Evolutionary conservation across 1,140 invertebrate genomes (phyloP).

Genomic region (Drosophila leontia): DNA sequence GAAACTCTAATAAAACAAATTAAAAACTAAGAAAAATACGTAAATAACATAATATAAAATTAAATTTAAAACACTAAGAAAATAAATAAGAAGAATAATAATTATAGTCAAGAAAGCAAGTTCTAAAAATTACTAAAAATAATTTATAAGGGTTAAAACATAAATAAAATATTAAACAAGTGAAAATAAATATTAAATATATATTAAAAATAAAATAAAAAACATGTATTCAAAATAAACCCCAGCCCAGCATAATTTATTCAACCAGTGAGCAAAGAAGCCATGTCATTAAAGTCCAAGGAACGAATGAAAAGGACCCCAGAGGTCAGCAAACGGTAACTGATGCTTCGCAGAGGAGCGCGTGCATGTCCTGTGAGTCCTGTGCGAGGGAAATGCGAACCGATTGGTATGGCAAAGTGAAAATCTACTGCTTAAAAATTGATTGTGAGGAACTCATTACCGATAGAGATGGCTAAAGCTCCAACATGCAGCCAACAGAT

Average conservation of each 20-base stretch:
- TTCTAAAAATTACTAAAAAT: not conserved
- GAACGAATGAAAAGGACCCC: slow-evolving; percentile 6
- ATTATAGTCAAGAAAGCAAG: not conserved
- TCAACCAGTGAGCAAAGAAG: not conserved
- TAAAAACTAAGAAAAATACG: not conserved
- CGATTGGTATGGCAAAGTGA: slow-evolving; percentile 22
- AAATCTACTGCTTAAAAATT: slow-evolving; percentile 42
- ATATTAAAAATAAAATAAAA: no score
- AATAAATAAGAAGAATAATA: not conserved
- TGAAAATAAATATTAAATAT: no score
- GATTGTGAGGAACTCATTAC: slow-evolving; percentile 42
- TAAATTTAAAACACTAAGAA: no score
- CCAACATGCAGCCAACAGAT: slow-evolving; percentile 2
- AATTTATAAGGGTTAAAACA: not conserved
- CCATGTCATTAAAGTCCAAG: slow-evolving; percentile 8
- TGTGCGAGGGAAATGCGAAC: not conserved
- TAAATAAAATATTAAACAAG: not conserved
- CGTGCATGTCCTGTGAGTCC: not conserved
- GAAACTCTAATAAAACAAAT: not conserved
- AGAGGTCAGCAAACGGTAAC: slow-evolving; percentile 15
- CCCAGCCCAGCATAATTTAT: not conserved
- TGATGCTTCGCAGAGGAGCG: not conserved
- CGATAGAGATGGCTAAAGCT: slow-evolving; percentile 15
- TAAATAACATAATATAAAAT: not conserved
- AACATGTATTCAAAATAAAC: no score